Evolutionary conservation across 1,140 invertebrate genomes (phyloP), one percentile per base, ranked within the genome.

Genomic region (Cydia splendana): DNA sequence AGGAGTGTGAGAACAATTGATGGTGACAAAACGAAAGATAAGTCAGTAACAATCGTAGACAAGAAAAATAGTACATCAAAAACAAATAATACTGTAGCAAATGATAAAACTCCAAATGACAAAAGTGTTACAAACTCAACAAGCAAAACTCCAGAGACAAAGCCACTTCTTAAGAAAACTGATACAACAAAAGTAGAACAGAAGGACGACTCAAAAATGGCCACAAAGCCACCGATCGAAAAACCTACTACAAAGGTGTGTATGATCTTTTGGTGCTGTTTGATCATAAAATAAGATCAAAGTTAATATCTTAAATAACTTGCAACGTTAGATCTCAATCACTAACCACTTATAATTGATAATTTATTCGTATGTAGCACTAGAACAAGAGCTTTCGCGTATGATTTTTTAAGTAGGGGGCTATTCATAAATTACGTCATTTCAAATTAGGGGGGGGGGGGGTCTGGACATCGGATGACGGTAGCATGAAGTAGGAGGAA

Each of bases 191-290:
- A 83, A 77, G 78, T 78, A 62, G 38, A 51, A 74, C 28, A 76
- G 75, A 79, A 79, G 78, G 30, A 76, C 57, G 77, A 79, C 15
- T 74, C 83, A 34, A 89, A 87, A 81, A 93, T 93, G 91, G 90
- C 90, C 5, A 93, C 91, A 1, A 93, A 93, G 84, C 90, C 91
- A 73, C 89, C 88, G 0, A 82, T 89, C 57, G 91, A 93, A 75
- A 93, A 93, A 81, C 74, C 82, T 57, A 82, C 90, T 65, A 87
- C 90, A 5, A 93, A 93, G 87, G 91, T 93, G 79, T 67, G 57
- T 81, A 24, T 76, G 62, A 30, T 65, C 18, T 28, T 18, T 75
- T 74, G n/a, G 12, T 57, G n/a, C 2, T 65, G 3, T 62, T 13
- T 57, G 9, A 74, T 34, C 9, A 34, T 38, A 38, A 65, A 28